These are phyloP conservation scores for Podarcis lilfordi DNA, from an alignment of 2,797 vertebrate genomes.

Conservation along the genomic window DNA sequence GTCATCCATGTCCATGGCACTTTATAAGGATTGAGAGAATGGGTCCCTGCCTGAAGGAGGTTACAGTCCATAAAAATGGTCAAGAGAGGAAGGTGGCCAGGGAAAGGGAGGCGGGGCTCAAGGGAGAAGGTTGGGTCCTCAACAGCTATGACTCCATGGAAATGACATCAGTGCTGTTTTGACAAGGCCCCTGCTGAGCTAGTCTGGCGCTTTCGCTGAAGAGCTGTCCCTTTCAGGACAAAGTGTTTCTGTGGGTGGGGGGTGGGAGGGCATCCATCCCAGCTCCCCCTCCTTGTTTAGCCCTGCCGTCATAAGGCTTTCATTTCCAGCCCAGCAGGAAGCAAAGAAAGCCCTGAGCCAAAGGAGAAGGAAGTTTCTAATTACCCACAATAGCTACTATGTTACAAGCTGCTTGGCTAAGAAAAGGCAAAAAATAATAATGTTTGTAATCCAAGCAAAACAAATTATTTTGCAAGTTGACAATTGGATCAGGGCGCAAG, in stretches of 20 bases:
- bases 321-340: constrained; percentile 3
- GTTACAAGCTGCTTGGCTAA: constrained; percentile 19
- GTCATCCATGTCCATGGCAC: too few species aligned
- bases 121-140: too few species aligned
- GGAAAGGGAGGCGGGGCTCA: too few species aligned
- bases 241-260: not conserved
- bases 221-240: not conserved
- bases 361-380: constrained; percentile 33
- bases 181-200: not conserved
- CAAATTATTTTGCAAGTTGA: constrained; percentile 24
- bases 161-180: too few species aligned
- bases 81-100: too few species aligned
- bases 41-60: too few species aligned
- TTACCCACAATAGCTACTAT: not conserved
- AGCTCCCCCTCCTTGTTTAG: not conserved
- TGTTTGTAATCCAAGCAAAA: not conserved
- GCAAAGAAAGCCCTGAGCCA: not conserved
- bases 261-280: not conserved
- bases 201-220: not conserved
- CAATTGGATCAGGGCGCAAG: not conserved
- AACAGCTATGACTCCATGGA: too few species aligned
- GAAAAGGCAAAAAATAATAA: not conserved
- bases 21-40: too few species aligned
- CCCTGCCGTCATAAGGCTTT: not conserved
- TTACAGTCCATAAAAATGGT: too few species aligned